These are phyloP conservation scores for Alexandromys fortis DNA, from an alignment of 2,113 vertebrate genomes.

Conservation along the genomic window DNA sequence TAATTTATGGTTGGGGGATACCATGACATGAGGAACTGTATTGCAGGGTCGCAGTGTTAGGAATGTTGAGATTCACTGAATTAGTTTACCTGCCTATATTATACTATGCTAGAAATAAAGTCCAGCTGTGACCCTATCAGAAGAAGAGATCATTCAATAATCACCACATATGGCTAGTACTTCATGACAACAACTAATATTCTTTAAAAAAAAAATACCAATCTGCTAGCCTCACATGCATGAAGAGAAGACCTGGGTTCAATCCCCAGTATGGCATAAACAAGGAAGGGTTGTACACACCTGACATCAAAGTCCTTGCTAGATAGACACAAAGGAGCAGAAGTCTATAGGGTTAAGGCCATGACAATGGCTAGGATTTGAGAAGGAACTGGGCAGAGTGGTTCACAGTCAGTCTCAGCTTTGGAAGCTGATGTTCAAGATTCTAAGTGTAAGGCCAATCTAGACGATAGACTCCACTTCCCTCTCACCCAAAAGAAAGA, in stretches of 20 bases:
- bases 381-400: not conserved
- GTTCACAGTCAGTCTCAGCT: not conserved
- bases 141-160: not conserved
- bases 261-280: not conserved
- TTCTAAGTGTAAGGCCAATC: not conserved
- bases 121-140: not conserved
- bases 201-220: not conserved
- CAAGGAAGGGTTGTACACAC: not conserved
- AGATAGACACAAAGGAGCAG: not conserved
- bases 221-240: not conserved
- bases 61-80: not conserved
- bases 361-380: not conserved
- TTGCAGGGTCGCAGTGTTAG: not conserved
- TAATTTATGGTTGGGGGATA: not conserved
- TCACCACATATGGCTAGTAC: not conserved
- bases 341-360: not conserved
- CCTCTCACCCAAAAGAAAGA: not conserved
- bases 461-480: not conserved
- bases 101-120: not conserved
- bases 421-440: not conserved
- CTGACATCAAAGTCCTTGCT: not conserved
- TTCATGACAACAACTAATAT: not conserved
- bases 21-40: not conserved
- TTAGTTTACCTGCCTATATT: not conserved
- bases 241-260: not conserved